These are phyloP conservation scores for Characodon lateralis DNA, from an alignment of 2,797 vertebrate genomes.

Conservation along the genomic window DNA sequence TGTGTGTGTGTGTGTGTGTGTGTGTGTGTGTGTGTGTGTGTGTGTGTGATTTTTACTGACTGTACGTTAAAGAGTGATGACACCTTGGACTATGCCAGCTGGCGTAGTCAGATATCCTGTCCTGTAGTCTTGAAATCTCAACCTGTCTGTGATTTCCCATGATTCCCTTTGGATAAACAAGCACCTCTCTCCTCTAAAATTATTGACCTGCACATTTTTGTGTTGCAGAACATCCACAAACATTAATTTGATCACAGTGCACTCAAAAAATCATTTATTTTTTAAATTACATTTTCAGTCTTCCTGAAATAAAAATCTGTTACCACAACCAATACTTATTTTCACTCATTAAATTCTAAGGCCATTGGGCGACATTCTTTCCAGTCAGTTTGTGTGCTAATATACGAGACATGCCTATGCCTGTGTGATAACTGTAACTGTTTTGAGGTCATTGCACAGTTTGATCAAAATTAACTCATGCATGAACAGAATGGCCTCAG, in stretches of 20 bases:
- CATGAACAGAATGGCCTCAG: conserved; percentile 50
- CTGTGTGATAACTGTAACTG: conserved; percentile 34
- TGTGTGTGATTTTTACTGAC: neutral
- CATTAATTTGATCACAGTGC: neutral
- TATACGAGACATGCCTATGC: conserved; percentile 31
- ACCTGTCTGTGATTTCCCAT: conserved; percentile 39
- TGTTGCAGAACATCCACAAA: neutral
- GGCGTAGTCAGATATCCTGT: conserved; percentile 53
- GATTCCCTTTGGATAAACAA: conserved; percentile 38
- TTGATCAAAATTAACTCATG: conserved; percentile 58
- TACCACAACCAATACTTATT: conserved; percentile 1
- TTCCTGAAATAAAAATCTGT: conserved; percentile 5
- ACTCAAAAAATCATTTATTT: neutral
- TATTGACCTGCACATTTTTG: conserved; percentile 13
- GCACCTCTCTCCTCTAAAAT: neutral
- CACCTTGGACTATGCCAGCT: conserved; percentile 53
- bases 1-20: neutral
- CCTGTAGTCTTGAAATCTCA: conserved; percentile 31
- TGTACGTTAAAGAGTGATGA: conserved; percentile 42
- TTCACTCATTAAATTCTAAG: conserved; percentile 18
- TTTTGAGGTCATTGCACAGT: conserved; percentile 55
- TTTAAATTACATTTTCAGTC: conserved; percentile 1
- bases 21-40: conserved; percentile 4
- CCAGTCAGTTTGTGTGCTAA: conserved; percentile 29
- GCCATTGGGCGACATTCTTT: conserved; percentile 11